Percentiles rank a stretch among this genome's conserved stretches.
These are phyloP conservation scores for Littorina saxatilis DNA, from an alignment of 1,140 invertebrate genomes.

Conservation along the genomic window DNA sequence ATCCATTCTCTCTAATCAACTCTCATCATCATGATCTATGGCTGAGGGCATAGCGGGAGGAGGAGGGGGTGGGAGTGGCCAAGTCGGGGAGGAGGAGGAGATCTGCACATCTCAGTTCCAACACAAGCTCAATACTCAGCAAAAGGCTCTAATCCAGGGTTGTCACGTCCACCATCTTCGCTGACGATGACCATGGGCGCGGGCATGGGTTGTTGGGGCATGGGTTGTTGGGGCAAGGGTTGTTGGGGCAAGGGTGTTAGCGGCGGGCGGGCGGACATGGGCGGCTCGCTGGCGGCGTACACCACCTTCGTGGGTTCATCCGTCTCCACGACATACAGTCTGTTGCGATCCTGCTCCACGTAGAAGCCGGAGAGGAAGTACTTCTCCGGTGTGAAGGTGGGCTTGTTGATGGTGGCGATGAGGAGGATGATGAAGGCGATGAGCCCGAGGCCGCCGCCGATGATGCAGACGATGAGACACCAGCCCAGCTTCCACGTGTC, in stretches of 20 bases:
- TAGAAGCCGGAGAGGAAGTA: slow-evolving; percentile 53
- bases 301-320: slow-evolving; percentile 35
- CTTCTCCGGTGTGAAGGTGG: slow-evolving; percentile 42
- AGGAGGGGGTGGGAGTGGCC: too few relatives aligned
- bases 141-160: slow-evolving; percentile 14
- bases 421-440: slow-evolving; percentile 64
- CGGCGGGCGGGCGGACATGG: not conserved
- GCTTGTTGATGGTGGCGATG: slow-evolving; percentile 56
- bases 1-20: too few relatives aligned
- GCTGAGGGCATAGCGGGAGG: too few relatives aligned
- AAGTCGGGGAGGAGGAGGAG: too few relatives aligned
- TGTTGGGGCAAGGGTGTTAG: too few relatives aligned
- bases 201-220: too few relatives aligned
- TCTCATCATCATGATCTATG: too few relatives aligned
- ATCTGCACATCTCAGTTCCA: too few relatives aligned
- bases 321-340: slow-evolving; percentile 50
- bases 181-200: too few relatives aligned
- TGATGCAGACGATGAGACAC: slow-evolving; percentile 62
- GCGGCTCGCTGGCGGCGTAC: slow-evolving; percentile 13
- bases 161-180: slow-evolving; percentile 19
- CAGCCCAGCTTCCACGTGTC: slow-evolving; percentile 54
- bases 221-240: too few relatives aligned
- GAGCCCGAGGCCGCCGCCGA: slow-evolving; percentile 55
- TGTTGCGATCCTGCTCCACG: slow-evolving; percentile 56
- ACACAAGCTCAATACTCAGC: too few relatives aligned